Evolutionary conservation across 2,113 vertebrate genomes (phyloP), one percentile per base, ranked within the genome.

Genomic region (Microtus richardsoni): DNA sequence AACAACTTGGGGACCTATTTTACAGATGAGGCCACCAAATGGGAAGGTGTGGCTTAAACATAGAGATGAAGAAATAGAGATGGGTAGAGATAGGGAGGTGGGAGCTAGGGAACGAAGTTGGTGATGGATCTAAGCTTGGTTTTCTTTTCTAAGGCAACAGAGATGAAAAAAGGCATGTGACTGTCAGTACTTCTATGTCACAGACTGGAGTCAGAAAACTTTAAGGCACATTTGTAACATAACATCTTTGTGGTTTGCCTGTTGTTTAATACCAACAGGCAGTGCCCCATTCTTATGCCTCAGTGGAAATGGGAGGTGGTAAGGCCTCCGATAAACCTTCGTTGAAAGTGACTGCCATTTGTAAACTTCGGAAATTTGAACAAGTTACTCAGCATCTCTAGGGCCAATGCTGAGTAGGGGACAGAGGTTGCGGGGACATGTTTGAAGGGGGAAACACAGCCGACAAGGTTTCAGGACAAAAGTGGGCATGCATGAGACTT

Each of bases 351-450:
- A 22, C 49, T 93, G 71, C 47, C 26, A n/a, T 71, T 82, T 74
- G 74, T 9, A 75, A 94, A 91, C 68, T 95, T 77, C 71, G 71
- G 16, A 64, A 95, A 78, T 13, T 26, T 95, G 41, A 60, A 85
- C 24, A 73, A 77, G 30, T 94, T 77, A 24, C 24, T 74, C 70
- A 75, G 44, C n/a, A n/a, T 85, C 75, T 87, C 41, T 88, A 52
- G 5, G 58, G 68, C 62, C 66, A 24, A 74, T 52, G 19, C 19
- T 58, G 19, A 19, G 58, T 28, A 78, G 36, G 22, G 33, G 22
- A 12, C 12, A 12, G 71, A 22, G n/a, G 33, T 93, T 62, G 36
- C 8, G 3, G 16, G n/a, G 70, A 39, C 70, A 41, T 36, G 71
- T 12, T 39, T 44, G 64, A 60, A 60, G 52, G 33, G 12, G 6